A percentile compares a stretch with the other conserved stretches of the same genome.
Evolutionary conservation across 2,888 invertebrate species (phyloP).

Genomic region (Eristalis tenax): DNA sequence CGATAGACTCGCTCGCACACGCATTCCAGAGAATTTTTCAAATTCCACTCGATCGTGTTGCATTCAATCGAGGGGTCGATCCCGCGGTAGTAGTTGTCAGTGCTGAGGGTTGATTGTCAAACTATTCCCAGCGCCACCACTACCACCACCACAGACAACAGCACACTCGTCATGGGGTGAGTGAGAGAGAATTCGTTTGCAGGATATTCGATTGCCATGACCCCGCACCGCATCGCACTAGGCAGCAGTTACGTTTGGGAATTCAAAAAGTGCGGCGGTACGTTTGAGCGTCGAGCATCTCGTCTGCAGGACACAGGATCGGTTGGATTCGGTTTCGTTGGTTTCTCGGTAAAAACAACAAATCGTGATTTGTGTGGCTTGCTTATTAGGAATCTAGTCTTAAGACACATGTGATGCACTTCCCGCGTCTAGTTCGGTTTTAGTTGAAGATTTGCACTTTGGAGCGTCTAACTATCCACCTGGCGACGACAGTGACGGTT

Average conservation of each 20-base stretch:
- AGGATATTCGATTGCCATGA: constrained; percentile 56
- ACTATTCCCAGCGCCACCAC: constrained; percentile 41
- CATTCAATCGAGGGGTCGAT: constrained; percentile 17
- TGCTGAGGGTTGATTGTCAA: constrained; percentile 62
- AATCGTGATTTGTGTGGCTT: not conserved
- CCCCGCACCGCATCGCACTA: constrained; percentile 50
- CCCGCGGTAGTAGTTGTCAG: not conserved
- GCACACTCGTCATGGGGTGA: constrained; percentile 36
- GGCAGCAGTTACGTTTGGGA: constrained; percentile 69
- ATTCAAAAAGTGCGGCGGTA: constrained; percentile 66
- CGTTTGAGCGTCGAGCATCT: constrained; percentile 20
- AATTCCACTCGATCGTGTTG: constrained; percentile 67
- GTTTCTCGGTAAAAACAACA: constrained; percentile 1
- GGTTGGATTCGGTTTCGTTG: not conserved
- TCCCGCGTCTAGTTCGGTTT: not conserved
- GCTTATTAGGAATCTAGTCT: not conserved
- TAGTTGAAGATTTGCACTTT: not conserved
- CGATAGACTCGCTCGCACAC: constrained; percentile 6
- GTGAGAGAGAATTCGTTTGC: constrained; percentile 53
- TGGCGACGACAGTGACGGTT: not conserved
- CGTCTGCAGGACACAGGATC: not conserved
- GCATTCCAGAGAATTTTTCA: constrained; percentile 62
- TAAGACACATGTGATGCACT: not conserved
- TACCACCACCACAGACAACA: constrained; percentile 2
- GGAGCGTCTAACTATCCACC: not conserved